Conservation (phyloP, 2,113 vertebrate genomes). For the Ptilonorhynchus violaceus region DNA sequence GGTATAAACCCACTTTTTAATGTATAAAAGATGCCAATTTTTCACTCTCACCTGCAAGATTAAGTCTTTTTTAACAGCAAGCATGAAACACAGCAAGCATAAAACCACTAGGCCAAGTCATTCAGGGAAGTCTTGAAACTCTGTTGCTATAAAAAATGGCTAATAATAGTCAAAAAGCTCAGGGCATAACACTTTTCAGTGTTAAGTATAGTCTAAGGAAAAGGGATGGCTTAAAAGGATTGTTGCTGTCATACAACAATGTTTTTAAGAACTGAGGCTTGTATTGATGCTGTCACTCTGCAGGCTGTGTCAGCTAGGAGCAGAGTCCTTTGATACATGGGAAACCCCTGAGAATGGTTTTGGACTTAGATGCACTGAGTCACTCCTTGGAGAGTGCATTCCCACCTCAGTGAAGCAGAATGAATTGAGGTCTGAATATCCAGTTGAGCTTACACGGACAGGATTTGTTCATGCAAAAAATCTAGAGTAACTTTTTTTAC, state of each 20-base stretch:
- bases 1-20: neutral
- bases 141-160: neutral
- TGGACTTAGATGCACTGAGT: neutral
- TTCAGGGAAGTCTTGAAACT: neutral
- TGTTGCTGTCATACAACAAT: neutral
- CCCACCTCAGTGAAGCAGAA: neutral
- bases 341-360: neutral
- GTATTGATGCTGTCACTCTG: neutral
- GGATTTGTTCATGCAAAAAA: neutral
- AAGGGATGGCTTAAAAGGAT: neutral
- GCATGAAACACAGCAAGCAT: neutral
- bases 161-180: neutral
- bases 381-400: neutral
- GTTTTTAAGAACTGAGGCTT: neutral
- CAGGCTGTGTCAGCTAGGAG: neutral
- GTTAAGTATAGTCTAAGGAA: neutral
- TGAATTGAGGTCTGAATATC: neutral
- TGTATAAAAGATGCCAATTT: neutral
- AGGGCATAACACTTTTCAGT: neutral
- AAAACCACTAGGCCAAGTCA: neutral
- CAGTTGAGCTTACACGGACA: accelerated
- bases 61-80: neutral
- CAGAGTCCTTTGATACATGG: neutral
- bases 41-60: neutral
- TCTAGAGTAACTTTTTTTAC: neutral